Evolutionary conservation across 2,113 vertebrate species (phyloP).

Genomic region (Bucco capensis): DNA sequence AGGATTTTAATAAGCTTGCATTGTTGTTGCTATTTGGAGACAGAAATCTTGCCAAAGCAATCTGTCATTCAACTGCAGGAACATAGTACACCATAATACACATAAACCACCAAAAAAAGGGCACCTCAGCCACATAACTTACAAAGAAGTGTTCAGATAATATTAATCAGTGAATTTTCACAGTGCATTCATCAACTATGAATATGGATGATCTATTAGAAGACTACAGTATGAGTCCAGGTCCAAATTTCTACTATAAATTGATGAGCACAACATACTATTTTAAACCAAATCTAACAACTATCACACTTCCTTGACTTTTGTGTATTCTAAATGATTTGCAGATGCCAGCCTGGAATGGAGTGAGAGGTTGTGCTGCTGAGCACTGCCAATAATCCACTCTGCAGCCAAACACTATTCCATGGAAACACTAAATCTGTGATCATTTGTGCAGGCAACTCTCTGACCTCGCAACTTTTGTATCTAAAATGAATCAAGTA

Average conservation of each 20-base stretch:
- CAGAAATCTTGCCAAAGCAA: slow-evolving; percentile 10
- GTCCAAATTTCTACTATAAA: neutral
- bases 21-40: slow-evolving; percentile 14
- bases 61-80: neutral
- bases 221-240: neutral
- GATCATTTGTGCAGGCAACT: neutral
- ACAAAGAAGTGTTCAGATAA: neutral
- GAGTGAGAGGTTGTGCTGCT: neutral
- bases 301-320: neutral
- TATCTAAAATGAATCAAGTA: neutral
- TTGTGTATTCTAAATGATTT: neutral
- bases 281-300: neutral
- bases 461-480: neutral
- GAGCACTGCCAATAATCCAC: neutral
- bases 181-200: neutral
- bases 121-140: neutral
- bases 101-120: neutral
- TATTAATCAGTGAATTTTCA: neutral
- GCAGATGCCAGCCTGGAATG: slow-evolving; percentile 3
- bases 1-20: slow-evolving; percentile 10
- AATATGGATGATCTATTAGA: neutral
- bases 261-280: neutral
- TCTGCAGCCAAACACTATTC: neutral
- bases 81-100: neutral
- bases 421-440: slow-evolving; percentile 3